These are phyloP conservation scores for Petrocephalus zakoni DNA, from an alignment of 2,113 vertebrate genomes.

Conservation along the genomic window DNA sequence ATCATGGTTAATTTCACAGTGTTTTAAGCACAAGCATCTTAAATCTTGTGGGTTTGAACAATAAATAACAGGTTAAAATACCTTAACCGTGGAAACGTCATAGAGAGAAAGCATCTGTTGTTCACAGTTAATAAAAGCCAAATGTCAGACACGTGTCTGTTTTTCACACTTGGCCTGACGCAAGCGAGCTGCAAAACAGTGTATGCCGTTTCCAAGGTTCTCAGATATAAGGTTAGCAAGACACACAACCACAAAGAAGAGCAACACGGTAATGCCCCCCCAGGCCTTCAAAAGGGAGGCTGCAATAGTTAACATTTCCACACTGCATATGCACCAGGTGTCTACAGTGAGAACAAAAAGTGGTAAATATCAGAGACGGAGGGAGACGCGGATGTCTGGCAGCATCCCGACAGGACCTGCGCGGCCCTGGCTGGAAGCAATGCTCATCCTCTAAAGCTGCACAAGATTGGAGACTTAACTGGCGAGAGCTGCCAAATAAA, in stretches of 20 bases:
- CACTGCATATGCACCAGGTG: slow-evolving; percentile 20
- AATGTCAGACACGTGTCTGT: neutral
- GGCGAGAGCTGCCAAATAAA: no score
- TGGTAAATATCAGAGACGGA: neutral
- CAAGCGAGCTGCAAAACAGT: neutral
- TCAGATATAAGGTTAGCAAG: neutral
- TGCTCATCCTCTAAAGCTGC: neutral
- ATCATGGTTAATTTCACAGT: neutral
- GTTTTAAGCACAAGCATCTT: neutral
- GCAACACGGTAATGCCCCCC: neutral
- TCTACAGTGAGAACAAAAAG: neutral
- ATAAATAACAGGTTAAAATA: neutral
- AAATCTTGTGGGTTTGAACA: slow-evolving; percentile 1
- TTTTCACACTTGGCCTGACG: neutral
- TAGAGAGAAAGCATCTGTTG: neutral
- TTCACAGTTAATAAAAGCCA: neutral
- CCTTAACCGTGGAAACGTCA: slow-evolving; percentile 22
- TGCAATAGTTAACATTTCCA: slow-evolving; percentile 4
- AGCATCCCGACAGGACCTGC: neutral
- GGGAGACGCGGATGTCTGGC: neutral
- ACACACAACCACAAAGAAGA: neutral
- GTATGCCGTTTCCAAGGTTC: slow-evolving; percentile 24
- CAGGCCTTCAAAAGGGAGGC: neutral
- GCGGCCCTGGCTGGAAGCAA: neutral
- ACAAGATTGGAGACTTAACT: neutral